These are phyloP conservation scores for Melanargia galathea DNA, from an alignment of 2,888 invertebrate genomes.

Conservation along the genomic window DNA sequence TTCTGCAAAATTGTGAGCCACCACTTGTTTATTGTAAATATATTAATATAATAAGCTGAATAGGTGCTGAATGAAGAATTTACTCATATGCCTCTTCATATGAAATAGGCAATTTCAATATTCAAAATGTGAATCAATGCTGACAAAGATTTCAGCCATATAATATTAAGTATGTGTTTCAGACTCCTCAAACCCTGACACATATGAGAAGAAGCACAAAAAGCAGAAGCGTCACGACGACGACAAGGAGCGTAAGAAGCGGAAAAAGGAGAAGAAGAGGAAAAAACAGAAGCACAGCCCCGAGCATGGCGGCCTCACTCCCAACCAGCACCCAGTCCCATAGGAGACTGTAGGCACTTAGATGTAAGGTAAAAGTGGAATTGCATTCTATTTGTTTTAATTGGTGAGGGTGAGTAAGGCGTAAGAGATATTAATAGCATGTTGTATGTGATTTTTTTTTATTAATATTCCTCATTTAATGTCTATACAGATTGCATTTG, in stretches of 20 bases:
- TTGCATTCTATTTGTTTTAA: background rate
- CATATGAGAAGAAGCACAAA: slow-evolving; percentile 97
- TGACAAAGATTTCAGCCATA: too few species aligned
- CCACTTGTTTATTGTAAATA: too few species aligned
- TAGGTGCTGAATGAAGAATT: too few species aligned
- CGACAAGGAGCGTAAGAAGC: slow-evolving; percentile 95
- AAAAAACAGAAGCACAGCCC: slow-evolving; percentile 97
- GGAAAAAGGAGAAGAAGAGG: slow-evolving; percentile 97
- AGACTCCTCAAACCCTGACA: slow-evolving; percentile 87
- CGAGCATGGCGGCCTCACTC: slow-evolving; percentile 87
- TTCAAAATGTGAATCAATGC: too few species aligned
- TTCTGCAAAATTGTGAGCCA: too few species aligned
- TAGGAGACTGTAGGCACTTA: slow-evolving; percentile 41
- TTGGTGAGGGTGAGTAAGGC: slow-evolving; percentile 15
- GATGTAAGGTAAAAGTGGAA: slow-evolving; percentile 21
- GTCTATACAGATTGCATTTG: too few species aligned
- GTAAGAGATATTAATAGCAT: background rate
- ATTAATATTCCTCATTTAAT: too few species aligned
- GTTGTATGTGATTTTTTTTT: too few species aligned
- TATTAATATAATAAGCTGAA: too few species aligned
- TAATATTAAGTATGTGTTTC: slow-evolving; percentile 41
- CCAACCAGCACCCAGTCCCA: slow-evolving; percentile 71
- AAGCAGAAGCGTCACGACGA: slow-evolving; percentile 96
- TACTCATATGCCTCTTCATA: too few species aligned
- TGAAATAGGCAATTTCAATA: too few species aligned